Evolutionary conservation across 2,888 invertebrate genomes (phyloP), one percentile per base, ranked within the genome.

Genomic region (Synanthedon formicaeformis): DNA sequence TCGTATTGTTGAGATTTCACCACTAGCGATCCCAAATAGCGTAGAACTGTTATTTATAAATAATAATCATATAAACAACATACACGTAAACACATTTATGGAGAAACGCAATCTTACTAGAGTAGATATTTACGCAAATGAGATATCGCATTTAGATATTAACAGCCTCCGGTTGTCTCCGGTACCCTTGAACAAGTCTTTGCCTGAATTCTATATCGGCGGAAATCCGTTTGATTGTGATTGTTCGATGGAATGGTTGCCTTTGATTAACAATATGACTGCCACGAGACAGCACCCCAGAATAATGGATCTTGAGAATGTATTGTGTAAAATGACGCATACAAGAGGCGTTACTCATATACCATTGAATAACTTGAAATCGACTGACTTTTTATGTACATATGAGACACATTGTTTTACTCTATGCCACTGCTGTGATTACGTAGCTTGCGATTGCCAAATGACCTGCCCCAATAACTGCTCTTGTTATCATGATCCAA

Each of bases 181-280:
- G 41, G 91, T 94, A 59, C 91, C 93, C 50, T 88, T 89, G 54
- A 93, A 93, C 69, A 92, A 92, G 70, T 90, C 92, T 13, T 87
- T 95, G 61, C 96, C 96, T 5, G 95, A 96, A 81, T 95, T 97
- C 83, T 96, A 95, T 78, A 90, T 97, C 66, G 96, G 95, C 62
- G 95, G 95, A 62, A 98, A 98, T 88, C 97, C 97, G 57, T 95
- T 97, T 84, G 92, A 94, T 73, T 98, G 97, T 82, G 96, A 96
- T 82, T 97, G 98, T 81, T 93, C 94, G 52, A 96, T 97, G 96
- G 96, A 96, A 78, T 98, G 97, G 97, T 81, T 97, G 70, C 95
- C 96, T 70, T 89, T 94, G 66, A 93, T 96, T 81, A 96, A 96
- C 86, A 94, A 94, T 81, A 92, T 94, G 90, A 94, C 94, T 58